phyloP scores from a whole-genome alignment of 2,888 invertebrate species.

The Mesochorus sp. region DNA sequence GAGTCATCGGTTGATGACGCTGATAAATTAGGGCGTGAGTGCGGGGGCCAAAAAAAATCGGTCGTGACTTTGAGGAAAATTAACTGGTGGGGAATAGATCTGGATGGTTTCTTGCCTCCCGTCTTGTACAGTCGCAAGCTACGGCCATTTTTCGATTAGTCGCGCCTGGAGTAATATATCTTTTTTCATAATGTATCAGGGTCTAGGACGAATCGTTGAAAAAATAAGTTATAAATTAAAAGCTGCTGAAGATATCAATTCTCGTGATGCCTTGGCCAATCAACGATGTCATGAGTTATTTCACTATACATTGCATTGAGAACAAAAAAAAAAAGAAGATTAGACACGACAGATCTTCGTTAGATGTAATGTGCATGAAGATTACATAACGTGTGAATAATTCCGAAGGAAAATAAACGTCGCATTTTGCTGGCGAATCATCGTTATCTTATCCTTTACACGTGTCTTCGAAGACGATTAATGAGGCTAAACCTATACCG shows the following conservation, averaged over 20 bases:
- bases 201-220: too few relatives aligned
- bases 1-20: constrained; percentile 44
- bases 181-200: too few relatives aligned
- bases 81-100: neutral
- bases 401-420: constrained; percentile 31
- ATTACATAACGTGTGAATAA: constrained; percentile 18
- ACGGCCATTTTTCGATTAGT: neutral
- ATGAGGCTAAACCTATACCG: constrained; percentile 42
- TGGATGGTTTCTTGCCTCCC: neutral
- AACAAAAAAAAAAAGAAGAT: constrained; percentile 8
- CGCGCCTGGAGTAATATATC: too few relatives aligned
- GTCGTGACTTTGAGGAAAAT: neutral
- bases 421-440: constrained; percentile 31
- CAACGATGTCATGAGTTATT: too few relatives aligned
- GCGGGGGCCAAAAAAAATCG: neutral
- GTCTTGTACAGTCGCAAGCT: too few relatives aligned
- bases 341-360: neutral
- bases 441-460: constrained; percentile 28
- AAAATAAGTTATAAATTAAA: too few relatives aligned
- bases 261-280: too few relatives aligned
- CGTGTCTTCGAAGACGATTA: constrained; percentile 46
- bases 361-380: constrained; percentile 10
- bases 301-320: too few relatives aligned
- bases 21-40: neutral
- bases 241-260: too few relatives aligned